Conservation (phyloP, 2,797 vertebrate species). For the Poecilia picta region DNA sequence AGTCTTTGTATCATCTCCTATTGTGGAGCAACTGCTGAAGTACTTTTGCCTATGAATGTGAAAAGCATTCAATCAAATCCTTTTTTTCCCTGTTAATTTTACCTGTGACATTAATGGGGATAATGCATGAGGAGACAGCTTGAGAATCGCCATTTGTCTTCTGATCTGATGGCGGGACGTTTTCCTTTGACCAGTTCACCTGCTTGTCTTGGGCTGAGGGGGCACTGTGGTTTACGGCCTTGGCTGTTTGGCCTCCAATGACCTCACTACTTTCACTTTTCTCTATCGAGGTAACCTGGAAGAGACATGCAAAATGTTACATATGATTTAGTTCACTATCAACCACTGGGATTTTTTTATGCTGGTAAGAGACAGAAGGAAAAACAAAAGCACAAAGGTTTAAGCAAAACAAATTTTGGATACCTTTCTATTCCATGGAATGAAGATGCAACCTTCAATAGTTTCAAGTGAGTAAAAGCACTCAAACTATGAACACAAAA, state of each 20-base stretch:
- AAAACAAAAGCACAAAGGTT: slow-evolving; percentile 3
- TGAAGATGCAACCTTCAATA: slow-evolving; percentile 96
- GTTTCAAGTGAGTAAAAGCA: slow-evolving; percentile 93
- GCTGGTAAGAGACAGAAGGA: neutral
- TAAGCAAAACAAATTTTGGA: slow-evolving; percentile 56
- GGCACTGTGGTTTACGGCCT: slow-evolving; percentile 89
- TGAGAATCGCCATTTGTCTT: slow-evolving; percentile 91
- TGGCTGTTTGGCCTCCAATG: slow-evolving; percentile 87
- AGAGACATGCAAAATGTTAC: neutral
- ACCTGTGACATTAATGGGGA: slow-evolving; percentile 99
- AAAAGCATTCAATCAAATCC: neutral
- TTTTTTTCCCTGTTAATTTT: slow-evolving; percentile 42
- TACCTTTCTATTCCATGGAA: slow-evolving; percentile 99
- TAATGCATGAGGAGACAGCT: slow-evolving; percentile 96
- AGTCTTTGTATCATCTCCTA: neutral
- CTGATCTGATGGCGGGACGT: slow-evolving; percentile 91
- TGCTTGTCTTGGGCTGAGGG: slow-evolving; percentile 94
- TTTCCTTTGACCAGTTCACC: slow-evolving; percentile 96
- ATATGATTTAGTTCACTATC: neutral
- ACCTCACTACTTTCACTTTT: slow-evolving; percentile 87
- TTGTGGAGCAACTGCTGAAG: neutral
- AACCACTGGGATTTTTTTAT: slow-evolving; percentile 3
- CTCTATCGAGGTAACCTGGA: slow-evolving; percentile 89
- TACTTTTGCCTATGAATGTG: neutral
- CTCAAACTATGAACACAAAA: slow-evolving; percentile 92